A percentile compares a stretch with the other conserved stretches of the same genome.
phyloP scores from a whole-genome alignment of 2,797 vertebrate genomes.

The Cephalopachus bancanus region DNA sequence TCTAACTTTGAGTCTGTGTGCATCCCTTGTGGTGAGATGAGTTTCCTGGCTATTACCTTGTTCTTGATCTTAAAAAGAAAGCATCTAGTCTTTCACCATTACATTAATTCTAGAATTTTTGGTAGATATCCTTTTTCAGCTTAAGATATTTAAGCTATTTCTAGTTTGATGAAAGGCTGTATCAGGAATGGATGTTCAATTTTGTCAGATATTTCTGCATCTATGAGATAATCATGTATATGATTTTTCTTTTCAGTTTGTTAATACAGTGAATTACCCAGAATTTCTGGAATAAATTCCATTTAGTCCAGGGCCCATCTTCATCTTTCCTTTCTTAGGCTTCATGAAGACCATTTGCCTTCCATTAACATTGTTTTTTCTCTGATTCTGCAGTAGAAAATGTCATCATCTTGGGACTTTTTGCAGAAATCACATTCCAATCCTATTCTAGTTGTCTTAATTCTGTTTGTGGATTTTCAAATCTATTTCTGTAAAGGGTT shows the following conservation, averaged over 20 bases:
- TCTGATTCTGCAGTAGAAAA: background rate
- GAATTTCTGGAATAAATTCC: background rate
- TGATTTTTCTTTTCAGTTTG: background rate
- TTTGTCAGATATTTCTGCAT: conserved; percentile 15
- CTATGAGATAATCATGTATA: background rate
- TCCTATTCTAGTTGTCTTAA: background rate
- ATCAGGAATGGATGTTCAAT: background rate
- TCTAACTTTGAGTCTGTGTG: too few species aligned
- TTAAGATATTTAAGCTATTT: background rate
- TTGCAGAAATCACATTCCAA: conserved; percentile 4
- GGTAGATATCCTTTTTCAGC: background rate
- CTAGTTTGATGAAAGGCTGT: conserved; percentile 19
- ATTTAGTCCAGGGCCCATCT: background rate
- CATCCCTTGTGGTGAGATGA: too few species aligned
- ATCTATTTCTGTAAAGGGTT: conserved; percentile 33
- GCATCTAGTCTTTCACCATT: too few species aligned
- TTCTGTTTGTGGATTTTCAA: background rate
- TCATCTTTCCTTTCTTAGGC: background rate
- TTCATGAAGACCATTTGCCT: background rate
- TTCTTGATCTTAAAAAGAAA: too few species aligned
- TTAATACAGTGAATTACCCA: background rate
- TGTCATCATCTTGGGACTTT: background rate
- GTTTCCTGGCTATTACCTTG: too few species aligned
- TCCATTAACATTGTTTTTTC: background rate
- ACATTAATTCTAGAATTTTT: background rate